Evolutionary conservation across 2,888 invertebrate genomes (phyloP).

Genomic region (Epinotia bilunana): DNA sequence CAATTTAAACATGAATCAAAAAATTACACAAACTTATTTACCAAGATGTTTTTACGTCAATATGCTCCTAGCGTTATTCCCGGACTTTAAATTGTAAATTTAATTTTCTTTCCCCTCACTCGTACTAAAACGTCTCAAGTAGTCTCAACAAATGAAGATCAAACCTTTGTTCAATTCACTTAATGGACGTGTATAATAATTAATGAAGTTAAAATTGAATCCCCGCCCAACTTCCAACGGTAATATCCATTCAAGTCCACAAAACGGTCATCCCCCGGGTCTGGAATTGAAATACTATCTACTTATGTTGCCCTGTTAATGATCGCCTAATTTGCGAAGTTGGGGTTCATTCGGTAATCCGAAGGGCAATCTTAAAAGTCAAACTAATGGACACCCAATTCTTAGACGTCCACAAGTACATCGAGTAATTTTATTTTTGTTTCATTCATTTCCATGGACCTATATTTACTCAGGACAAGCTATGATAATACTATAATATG

Average conservation of each 20-base stretch:
- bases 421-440: background rate
- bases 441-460: too few relatives aligned
- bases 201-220: constrained; percentile 28
- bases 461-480: too few relatives aligned
- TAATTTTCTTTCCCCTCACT: background rate
- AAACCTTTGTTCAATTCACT: background rate
- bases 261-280: constrained; percentile 5
- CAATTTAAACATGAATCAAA: background rate
- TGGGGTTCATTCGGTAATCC: constrained; percentile 17
- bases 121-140: background rate
- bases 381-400: constrained; percentile 9
- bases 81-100: background rate
- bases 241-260: constrained; percentile 2
- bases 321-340: constrained; percentile 6
- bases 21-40: too few relatives aligned
- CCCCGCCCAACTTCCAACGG: background rate
- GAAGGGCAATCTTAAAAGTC: constrained; percentile 19
- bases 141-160: background rate
- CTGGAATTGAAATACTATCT: constrained; percentile 16
- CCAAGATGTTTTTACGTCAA: too few relatives aligned
- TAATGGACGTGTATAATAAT: constrained; percentile 1
- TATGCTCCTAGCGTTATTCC: too few relatives aligned
- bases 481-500: too few relatives aligned
- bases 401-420: constrained; percentile 42
- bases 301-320: background rate